Base-by-base conservation (phyloP, 1,140 invertebrate species). In the Drosophila pectinifera region DNA sequence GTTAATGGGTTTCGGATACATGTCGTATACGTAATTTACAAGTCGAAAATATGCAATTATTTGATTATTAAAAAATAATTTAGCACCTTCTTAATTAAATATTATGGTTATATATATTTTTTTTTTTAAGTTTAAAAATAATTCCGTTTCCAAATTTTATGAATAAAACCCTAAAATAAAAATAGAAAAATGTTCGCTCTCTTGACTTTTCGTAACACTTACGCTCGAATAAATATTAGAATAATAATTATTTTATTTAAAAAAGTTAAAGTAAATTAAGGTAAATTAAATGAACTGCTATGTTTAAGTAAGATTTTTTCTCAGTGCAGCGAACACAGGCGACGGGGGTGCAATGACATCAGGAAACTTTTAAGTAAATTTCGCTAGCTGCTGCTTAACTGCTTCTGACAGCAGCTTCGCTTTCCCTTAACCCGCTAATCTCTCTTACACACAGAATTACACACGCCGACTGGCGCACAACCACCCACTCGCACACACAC, bases 351-450 rank as follows among this genome's bases (percentile, higher is more conserved):
- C 61, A 78, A 51, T 82, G 80, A 65, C 75, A 83, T 55, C 79
- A 67, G 69, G 70, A 72, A 70, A 73, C 58, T 78, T 86, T 81
- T 75, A 76, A 74, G 82, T 57, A 75, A 51, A 74, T 49, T 70
- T 55, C 59, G 39, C 36, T 54, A 55, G 53, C 59, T 43, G 51
- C 31, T 43, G 61, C 64, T 42, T 68, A 65, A 70, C 65, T 70
- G 65, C 42, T 20, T 39, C 42, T 43, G 68, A 45, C 65, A 57
- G 68, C 65, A 55, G 39, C 59, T 46, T 41, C 36, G 79, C 72
- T 59, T 48, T 31, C 45, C 39, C 56, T 62, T 48, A 48, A 49
- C 59, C 20, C 42, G 68, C 68, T 70, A 72, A 72, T 72, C 68
- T 70, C 42, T 46, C 55, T 57, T 75, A 58, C 57, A 62, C 53